These are phyloP conservation scores for Colossoma macropomum DNA, from an alignment of 2,113 vertebrate genomes.

Conservation along the genomic window DNA sequence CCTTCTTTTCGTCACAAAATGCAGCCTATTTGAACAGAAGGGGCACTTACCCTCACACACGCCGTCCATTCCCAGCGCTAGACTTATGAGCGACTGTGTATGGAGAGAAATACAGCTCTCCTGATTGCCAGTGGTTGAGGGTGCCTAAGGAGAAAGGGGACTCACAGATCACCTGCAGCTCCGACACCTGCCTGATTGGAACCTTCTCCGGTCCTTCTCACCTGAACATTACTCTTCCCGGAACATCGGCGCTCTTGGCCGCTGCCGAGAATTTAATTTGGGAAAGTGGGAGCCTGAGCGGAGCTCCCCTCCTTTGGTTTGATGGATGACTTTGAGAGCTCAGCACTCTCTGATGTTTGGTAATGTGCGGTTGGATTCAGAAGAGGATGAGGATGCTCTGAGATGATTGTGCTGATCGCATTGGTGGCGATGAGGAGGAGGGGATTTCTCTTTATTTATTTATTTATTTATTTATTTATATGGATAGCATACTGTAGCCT, in stretches of 20 bases:
- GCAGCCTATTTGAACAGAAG: background rate
- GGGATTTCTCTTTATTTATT: slow-evolving; percentile 12
- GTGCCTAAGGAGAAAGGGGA: slow-evolving; percentile 26
- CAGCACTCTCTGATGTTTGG: slow-evolving; percentile 40
- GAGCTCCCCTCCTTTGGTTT: slow-evolving; percentile 54
- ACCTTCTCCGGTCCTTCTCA: slow-evolving; percentile 55
- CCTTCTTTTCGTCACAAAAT: background rate
- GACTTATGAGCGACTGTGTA: background rate
- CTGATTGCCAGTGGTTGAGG: background rate
- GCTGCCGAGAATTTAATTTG: slow-evolving; percentile 70
- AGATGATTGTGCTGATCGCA: slow-evolving; percentile 55
- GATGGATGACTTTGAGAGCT: slow-evolving; percentile 68
- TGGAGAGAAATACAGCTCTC: background rate
- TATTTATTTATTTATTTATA: too few relatives aligned
- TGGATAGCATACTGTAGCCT: background rate
- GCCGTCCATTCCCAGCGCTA: background rate
- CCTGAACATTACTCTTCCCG: slow-evolving; percentile 51
- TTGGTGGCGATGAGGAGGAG: background rate
- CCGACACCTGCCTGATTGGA: slow-evolving; percentile 61
- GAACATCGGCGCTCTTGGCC: slow-evolving; percentile 59
- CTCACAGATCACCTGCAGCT: slow-evolving; percentile 59
- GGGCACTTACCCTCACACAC: background rate
- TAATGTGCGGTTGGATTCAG: slow-evolving; percentile 51
- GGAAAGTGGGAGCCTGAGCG: slow-evolving; percentile 58
- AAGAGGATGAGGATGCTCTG: slow-evolving; percentile 55